Base-by-base conservation (phyloP, 1,140 invertebrate species). In the Drosophila insularis region DNA sequence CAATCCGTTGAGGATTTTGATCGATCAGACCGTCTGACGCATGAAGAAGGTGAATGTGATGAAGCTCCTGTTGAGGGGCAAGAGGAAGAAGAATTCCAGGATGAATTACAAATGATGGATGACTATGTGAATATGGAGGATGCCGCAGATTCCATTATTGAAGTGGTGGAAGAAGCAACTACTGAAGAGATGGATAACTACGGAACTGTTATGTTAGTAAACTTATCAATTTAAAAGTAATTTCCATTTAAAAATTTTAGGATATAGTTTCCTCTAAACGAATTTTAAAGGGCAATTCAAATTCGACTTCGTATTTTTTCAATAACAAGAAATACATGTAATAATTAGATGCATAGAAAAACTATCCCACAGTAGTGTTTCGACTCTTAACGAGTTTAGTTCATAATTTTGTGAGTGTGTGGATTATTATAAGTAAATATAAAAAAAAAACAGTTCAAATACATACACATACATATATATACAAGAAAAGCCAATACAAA, bases 121-220 rank as follows among this genome's bases (percentile, higher is more conserved):
- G 75, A 82, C 8, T 46, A 68, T 19, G 58, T 89, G 59, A 71
- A 69, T 6, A 63, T 89, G 11, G 84, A 78, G 6, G 66, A 70
- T 5, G 77, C 79, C 53, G 56, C 82, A 14, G 84, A 89, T 66
- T 68, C 76, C 11, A 89, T 89, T 17, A 89, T 89, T 14, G 84
- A 89, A 46, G 84, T 89, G 4, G 80, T 89, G 4, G 84, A 80
- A 21, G 84, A 89, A 58, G 69, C 64, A 14, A 31, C 70, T 10
- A 31, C 70, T 8, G 85, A 78, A 27, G 75, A 89, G 3, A 63
- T 84, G 21, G 84, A 89, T 2, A 66, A 54, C 60, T 89, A 89
- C 19, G 77, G 69, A 8, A 23, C 61, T 14, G 67, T 84, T 56
- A 77, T 78, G 84, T 89, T 80, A 64, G 84, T 87, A 23, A 19